Base-by-base conservation (phyloP, 2,797 vertebrate genomes). In the Taenioides sp. region DNA sequence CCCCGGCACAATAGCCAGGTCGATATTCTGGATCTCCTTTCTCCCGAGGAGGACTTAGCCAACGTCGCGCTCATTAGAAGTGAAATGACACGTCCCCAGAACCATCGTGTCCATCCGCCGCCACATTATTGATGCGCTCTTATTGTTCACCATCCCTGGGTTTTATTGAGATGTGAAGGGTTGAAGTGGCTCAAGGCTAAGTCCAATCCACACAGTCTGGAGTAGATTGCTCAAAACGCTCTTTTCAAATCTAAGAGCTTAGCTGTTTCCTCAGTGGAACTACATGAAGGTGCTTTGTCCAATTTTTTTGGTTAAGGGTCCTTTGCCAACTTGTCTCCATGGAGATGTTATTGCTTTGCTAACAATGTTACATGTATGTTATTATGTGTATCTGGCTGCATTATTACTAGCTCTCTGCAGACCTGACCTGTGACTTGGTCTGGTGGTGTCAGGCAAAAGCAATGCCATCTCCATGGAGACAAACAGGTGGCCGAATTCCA, bases 21-120 rank as follows among this genome's bases (percentile, higher is more conserved):
- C 85, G 28, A 91, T 90, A 71, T 0, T 0, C 60, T n/a, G 11
- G 61, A 61, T 73, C 63, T 64, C 74, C 78, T 72, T 70, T 59
- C 71, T 81, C 70, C 64, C 16, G 63, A 82, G 73, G 76, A 55
- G 49, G 73, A 71, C 73, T 79, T 61, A 66, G 72, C 71, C 50
- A 40, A 76, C 80, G 74, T 61, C 43, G 50, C 37, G n/a, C 80
- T 89, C 85, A 88, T 91, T 89, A 89, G 71, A 54, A 63, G 75
- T 74, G 73, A 85, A 84, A 87, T 77, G 79, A 84, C 83, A 80
- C 62, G 22, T 84, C 74, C 40, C 76, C 55, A 68, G 18, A 37
- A 67, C 73, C 57, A 6, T n/a, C 72, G 65, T 59, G 80, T 78
- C 74, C 66, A 28, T 66, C 62, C 14, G 62, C 73, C 28, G 3